Conservation (phyloP, 2,888 invertebrate genomes). For the Branchellion lobata region DNA sequence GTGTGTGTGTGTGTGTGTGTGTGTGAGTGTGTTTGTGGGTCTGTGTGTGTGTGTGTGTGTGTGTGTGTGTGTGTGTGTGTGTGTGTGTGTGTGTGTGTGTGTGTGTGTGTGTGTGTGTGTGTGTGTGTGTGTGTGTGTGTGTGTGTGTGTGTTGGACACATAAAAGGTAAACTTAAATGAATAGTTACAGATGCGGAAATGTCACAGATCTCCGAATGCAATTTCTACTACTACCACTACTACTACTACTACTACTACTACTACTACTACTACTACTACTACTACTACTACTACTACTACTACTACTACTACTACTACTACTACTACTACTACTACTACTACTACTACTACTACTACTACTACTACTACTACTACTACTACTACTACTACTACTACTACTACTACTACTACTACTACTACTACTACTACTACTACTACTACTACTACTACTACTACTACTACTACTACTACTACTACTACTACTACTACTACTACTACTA, state of each 20-base stretch:
- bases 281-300: no score
- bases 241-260: no score
- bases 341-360: no score
- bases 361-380: no score
- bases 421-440: no score
- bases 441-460: constrained; percentile 46
- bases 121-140: not conserved
- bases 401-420: no score
- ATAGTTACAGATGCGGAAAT: not conserved
- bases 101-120: constrained; percentile 20
- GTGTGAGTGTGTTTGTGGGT: constrained; percentile 5
- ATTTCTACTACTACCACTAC: no score
- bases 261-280: no score
- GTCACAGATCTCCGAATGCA: no score
- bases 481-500: constrained; percentile 22
- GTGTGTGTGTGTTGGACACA: constrained; percentile 13
- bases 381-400: no score
- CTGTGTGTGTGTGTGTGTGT: constrained; percentile 20
- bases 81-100: constrained; percentile 29
- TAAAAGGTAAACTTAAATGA: not conserved
- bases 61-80: constrained; percentile 23
- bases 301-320: no score
- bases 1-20: constrained; percentile 23
- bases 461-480: constrained; percentile 45
- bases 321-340: no score